Base-by-base conservation (phyloP, 1,140 invertebrate species). In the Oscheius sp. region DNA sequence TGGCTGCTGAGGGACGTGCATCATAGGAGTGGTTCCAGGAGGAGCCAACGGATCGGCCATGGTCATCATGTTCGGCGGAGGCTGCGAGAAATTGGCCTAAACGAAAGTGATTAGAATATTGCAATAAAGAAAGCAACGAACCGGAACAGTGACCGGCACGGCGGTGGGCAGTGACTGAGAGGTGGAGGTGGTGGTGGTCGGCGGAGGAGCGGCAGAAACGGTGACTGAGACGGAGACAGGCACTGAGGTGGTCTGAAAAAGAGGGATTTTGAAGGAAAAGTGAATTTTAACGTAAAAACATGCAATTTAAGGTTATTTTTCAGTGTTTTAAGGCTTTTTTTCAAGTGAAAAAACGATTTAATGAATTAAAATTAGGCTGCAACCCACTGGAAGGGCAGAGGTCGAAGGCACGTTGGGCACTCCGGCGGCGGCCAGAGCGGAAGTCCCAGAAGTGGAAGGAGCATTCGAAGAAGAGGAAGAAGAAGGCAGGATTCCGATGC, bases 401-500 rank as follows among this genome's bases (percentile, higher is more conserved):
- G 42, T 45, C 23, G 42, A 23, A 45, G 42, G 42, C 15, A 45
- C 23, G 15, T 15, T 23, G 42, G 42, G 23, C 15, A 45, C 23
- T 45, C 15, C 42, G 42, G 42, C 15, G 42, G 0, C 42, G 42
- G 42, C 42, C 18, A 45, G 0, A 18, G 42, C 42, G 23, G 15
- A 18, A 0, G 42, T 15, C 23, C 15, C 42, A 45, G 18, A 18
- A 23, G 42, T 15, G 0, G 23, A 15, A 45, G 42, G 42, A 18
- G 42, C 42, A 45, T 15, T 15, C 15, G n/a, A n/a, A n/a, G n/a
- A 45, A 20, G 29, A 13, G 31, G 2, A n/a, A 1, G 69, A 35
- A 0, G 59, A 58, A 13, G 69, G 31, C 29, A 42, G 34, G 13
- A 71, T n/a, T 1, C 69, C 69, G 20, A 71, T 71, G 0, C 69